Evolutionary conservation across 2,888 invertebrate species (phyloP).

Genomic region (Aphodius granarius): DNA sequence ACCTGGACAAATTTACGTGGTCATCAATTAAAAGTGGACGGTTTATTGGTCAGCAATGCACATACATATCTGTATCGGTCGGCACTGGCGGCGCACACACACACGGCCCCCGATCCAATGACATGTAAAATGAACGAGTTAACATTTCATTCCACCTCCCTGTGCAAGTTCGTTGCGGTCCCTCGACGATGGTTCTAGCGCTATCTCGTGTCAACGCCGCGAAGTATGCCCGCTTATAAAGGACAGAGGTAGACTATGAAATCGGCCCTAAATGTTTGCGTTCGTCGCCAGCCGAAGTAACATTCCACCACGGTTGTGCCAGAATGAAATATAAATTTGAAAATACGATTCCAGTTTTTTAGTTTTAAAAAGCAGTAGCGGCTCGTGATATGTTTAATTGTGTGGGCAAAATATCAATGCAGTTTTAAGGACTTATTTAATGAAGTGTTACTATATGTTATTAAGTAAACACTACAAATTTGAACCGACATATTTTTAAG

Average conservation of each 20-base stretch:
- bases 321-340: not conserved
- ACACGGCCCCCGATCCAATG: conserved; percentile 29
- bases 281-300: not conserved
- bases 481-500: no score
- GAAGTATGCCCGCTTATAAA: not conserved
- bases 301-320: conserved; percentile 17
- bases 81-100: conserved; percentile 15
- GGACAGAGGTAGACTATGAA: conserved; percentile 5
- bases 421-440: no score
- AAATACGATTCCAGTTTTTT: no score
- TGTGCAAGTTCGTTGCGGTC: conserved; percentile 5
- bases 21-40: conserved; percentile 29
- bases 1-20: conserved; percentile 30
- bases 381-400: no score
- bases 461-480: no score
- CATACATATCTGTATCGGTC: not conserved
- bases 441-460: no score
- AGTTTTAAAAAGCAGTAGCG: no score
- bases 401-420: no score
- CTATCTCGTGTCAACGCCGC: conserved; percentile 5
- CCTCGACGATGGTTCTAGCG: not conserved
- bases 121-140: conserved; percentile 27
- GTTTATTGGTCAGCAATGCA: conserved; percentile 19
- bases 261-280: conserved; percentile 21
- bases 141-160: conserved; percentile 29